Evolutionary conservation across 2,113 vertebrate species (phyloP).

Genomic region (Pao palembangensis): DNA sequence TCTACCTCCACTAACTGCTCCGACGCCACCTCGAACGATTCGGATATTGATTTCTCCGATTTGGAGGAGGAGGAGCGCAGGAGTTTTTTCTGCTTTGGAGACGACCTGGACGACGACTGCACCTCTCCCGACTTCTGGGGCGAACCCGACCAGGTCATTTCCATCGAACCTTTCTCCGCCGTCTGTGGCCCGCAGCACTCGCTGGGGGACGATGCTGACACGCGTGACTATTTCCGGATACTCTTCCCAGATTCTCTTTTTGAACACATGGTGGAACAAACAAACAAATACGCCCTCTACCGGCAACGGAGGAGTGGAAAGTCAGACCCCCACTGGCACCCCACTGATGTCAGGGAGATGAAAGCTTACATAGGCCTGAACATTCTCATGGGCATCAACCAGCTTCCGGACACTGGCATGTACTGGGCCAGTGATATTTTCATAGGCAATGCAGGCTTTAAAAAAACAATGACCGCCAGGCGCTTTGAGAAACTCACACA

Average conservation of each 20-base stretch:
- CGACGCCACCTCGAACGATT: slow-evolving; percentile 76
- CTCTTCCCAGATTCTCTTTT: slow-evolving; percentile 83
- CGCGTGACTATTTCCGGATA: slow-evolving; percentile 83
- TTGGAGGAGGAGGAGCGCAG: slow-evolving; percentile 79
- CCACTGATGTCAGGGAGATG: slow-evolving; percentile 79
- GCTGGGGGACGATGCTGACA: slow-evolving; percentile 80
- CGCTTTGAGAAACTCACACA: slow-evolving; percentile 80
- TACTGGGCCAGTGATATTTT: slow-evolving; percentile 83
- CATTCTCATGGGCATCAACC: slow-evolving; percentile 82
- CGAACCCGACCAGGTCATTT: slow-evolving; percentile 78
- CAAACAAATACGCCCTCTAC: slow-evolving; percentile 84
- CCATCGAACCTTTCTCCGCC: slow-evolving; percentile 76
- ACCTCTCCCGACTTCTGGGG: slow-evolving; percentile 79
- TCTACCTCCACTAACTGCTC: slow-evolving; percentile 77
- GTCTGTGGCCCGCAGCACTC: slow-evolving; percentile 78
- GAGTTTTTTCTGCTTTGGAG: slow-evolving; percentile 72
- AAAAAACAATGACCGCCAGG: slow-evolving; percentile 79
- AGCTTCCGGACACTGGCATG: slow-evolving; percentile 79
- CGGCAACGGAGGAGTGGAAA: slow-evolving; percentile 79
- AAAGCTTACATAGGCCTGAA: slow-evolving; percentile 78
- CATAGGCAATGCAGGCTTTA: slow-evolving; percentile 80
- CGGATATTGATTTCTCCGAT: slow-evolving; percentile 83
- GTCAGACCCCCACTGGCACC: slow-evolving; percentile 80
- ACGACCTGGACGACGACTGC: slow-evolving; percentile 73
- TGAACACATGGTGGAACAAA: slow-evolving; percentile 85